Conservation (phyloP, 2,797 vertebrate species). For the Taenioides sp. region DNA sequence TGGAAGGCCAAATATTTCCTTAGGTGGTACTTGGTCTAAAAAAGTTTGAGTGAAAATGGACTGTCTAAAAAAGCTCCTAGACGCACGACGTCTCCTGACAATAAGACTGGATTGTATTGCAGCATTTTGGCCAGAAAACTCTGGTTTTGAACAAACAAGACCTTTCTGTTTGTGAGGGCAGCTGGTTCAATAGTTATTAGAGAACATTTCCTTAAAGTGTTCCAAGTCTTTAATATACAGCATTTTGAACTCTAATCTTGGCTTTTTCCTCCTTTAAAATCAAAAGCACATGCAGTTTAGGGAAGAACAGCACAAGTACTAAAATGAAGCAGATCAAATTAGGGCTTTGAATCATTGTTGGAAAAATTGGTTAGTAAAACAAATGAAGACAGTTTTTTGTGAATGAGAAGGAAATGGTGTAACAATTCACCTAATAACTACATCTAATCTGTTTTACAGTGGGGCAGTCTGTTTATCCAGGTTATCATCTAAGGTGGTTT, state of each 20-base stretch:
- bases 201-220: conserved; percentile 14
- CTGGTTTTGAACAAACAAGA: neutral
- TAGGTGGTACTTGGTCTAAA: neutral
- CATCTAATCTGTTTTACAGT: neutral
- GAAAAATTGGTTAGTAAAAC: conserved; percentile 34
- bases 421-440: neutral
- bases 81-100: neutral
- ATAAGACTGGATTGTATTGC: neutral
- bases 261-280: conserved; percentile 17
- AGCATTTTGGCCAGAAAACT: neutral
- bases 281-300: conserved; percentile 42
- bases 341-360: conserved; percentile 40
- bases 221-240: neutral
- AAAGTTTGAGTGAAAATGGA: neutral
- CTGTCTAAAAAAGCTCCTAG: too few species aligned
- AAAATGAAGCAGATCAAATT: conserved; percentile 35
- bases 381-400: conserved; percentile 43
- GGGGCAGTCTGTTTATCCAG: neutral
- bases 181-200: conserved; percentile 9
- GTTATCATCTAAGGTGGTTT: neutral
- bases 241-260: conserved; percentile 20
- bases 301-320: conserved; percentile 27
- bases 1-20: too few species aligned
- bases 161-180: conserved; percentile 10
- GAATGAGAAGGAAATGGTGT: conserved; percentile 24